Evolutionary conservation across 2,113 vertebrate genomes (phyloP), one percentile per base, ranked within the genome.

Genomic region (Megaceryle maxima): DNA sequence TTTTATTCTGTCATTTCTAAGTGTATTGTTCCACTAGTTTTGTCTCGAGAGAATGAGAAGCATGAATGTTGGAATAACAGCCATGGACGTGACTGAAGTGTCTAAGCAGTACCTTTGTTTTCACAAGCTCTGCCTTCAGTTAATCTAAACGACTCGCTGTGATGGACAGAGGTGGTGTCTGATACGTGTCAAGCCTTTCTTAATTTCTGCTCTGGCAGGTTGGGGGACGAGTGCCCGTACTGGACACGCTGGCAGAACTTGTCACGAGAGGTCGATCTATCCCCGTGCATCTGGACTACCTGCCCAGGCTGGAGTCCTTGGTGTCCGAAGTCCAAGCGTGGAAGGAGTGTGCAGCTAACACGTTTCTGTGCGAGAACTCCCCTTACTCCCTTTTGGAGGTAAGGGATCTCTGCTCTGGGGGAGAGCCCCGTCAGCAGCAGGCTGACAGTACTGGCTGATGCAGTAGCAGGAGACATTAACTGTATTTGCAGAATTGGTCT

Each of bases 321-420:
- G 98, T 99, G 88, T 94, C 97, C 0, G 98, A 99, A 72, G 99
- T 99, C 75, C 98, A 99, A 50, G 97, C 98, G 0, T 99, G 99
- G 99, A 99, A 99, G 96, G 98, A 99, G 68, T 98, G 98, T 73
- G 99, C 99, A 85, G 97, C 98, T 11, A 96, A 98, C 90, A 98
- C 98, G 0, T 99, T 99, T 83, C 98, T 99, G 86, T 98, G 92
- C 0, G 98, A 99, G 95, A 98, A 98, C 92, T 99, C 99, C 2
- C 96, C 98, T 0, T 98, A 98, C 14, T 98, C 98, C 19, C 98
- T 99, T 22, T 79, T 99, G 56, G 99, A 99, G 99, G 99, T 99
- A 96, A 97, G 97, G 89, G 46, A 14, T 51, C 8, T 26, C 35
- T 8, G 9, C 2, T 3, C 39, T 29, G 63, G 19, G 76, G 63